A percentile compares a stretch with the other conserved stretches of the same genome.
phyloP scores from a whole-genome alignment of 2,888 invertebrate species.

The Drosophila subquinaria region DNA sequence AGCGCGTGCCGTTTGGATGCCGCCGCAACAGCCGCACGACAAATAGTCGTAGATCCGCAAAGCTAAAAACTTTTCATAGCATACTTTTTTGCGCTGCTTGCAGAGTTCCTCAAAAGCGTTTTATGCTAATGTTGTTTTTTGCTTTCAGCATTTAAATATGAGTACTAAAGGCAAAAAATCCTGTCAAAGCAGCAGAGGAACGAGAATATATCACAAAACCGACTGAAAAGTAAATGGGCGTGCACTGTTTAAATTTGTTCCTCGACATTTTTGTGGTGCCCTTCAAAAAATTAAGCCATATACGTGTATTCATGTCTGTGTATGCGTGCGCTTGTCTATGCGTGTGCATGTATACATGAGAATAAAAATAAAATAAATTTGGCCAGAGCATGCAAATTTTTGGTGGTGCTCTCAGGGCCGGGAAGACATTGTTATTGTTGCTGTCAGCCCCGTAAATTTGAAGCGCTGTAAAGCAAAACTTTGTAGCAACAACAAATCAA shows the following conservation, averaged over 20 bases:
- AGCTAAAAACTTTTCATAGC: conserved; percentile 47
- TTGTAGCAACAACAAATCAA: conserved; percentile 71
- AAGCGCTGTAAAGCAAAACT: conserved; percentile 57
- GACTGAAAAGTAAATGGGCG: conserved; percentile 55
- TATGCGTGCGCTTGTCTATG: background rate
- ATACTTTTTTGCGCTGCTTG: conserved; percentile 50
- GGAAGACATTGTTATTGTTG: conserved; percentile 24
- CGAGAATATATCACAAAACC: conserved; percentile 49
- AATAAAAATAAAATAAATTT: conserved; percentile 57
- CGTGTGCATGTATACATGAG: conserved; percentile 12
- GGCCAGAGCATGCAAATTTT: conserved; percentile 72
- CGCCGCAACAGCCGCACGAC: conserved; percentile 22
- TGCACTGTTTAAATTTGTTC: conserved; percentile 58
- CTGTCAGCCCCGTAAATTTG: conserved; percentile 66
- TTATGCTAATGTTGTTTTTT: conserved; percentile 60
- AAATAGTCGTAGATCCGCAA: conserved; percentile 18
- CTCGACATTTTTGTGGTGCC: conserved; percentile 62
- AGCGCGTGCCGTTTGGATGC: conserved; percentile 60
- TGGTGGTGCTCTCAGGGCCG: conserved; percentile 67
- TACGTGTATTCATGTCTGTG: conserved; percentile 1
- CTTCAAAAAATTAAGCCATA: conserved; percentile 50
- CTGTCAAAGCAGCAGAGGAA: conserved; percentile 11
- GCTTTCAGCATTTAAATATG: conserved; percentile 46
- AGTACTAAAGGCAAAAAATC: conserved; percentile 42
- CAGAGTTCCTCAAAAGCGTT: conserved; percentile 45